These are phyloP conservation scores for Sciurus vulgaris DNA, from an alignment of 2,797 vertebrate genomes.

Conservation along the genomic window DNA sequence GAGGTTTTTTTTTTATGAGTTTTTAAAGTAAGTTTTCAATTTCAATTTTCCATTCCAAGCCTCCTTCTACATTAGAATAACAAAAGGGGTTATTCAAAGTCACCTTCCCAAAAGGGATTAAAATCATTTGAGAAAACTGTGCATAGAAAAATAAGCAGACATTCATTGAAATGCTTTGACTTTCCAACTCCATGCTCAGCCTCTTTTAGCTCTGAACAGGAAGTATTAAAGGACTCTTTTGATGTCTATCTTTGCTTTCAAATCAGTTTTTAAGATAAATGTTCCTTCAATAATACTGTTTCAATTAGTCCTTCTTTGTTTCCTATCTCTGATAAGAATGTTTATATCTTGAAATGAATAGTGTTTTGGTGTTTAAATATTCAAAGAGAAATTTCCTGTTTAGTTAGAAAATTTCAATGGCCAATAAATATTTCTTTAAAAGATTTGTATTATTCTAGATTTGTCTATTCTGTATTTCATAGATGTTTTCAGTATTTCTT, in stretches of 20 bases:
- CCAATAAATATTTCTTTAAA: neutral
- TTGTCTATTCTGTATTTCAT: neutral
- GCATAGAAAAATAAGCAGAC: conserved; percentile 29
- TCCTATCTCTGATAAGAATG: neutral
- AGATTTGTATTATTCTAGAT: neutral
- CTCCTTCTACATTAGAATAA: neutral
- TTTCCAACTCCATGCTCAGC: neutral
- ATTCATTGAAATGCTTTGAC: neutral
- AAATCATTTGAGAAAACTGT: conserved; percentile 10
- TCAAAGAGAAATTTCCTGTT: conserved; percentile 2
- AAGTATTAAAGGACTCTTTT: neutral
- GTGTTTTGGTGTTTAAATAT: conserved; percentile 8
- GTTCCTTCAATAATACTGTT: conserved; percentile 9
- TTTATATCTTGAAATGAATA: neutral
- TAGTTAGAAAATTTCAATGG: conserved; percentile 10
- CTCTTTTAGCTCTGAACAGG: neutral
- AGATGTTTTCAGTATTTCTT: neutral
- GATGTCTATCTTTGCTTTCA: neutral
- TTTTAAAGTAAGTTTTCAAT: conserved; percentile 33
- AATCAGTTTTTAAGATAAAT: conserved; percentile 50
- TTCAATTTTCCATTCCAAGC: conserved; percentile 11
- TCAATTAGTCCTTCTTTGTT: neutral
- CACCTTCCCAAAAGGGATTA: neutral
- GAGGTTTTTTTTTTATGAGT: neutral
- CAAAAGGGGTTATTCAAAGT: neutral